Evolutionary conservation across 1,140 invertebrate genomes (phyloP).

Genomic region (Cephus cinctus): DNA sequence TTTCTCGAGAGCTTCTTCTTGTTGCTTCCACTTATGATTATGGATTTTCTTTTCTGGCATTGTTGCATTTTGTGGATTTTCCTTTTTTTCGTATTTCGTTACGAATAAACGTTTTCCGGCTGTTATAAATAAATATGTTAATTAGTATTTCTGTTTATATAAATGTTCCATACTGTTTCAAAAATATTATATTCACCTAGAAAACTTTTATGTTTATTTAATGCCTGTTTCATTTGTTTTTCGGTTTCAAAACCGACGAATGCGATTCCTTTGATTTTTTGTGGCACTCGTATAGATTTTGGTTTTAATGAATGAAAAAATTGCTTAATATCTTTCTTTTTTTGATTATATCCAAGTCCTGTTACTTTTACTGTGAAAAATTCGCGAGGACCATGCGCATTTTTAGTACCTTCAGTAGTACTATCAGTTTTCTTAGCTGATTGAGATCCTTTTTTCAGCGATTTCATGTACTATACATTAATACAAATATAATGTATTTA

Average conservation of each 20-base stretch:
- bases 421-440: conserved; percentile 30
- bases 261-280: conserved; percentile 79
- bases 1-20: conserved; percentile 67
- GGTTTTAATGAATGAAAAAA: conserved; percentile 82
- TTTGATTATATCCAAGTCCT: conserved; percentile 69
- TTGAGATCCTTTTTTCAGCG: conserved; percentile 42
- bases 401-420: conserved; percentile 31
- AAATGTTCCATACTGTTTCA: background rate
- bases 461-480: conserved; percentile 62
- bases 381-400: conserved; percentile 48
- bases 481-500: too few species aligned
- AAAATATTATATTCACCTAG: conserved; percentile 59
- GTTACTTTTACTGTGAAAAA: conserved; percentile 67
- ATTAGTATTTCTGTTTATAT: background rate
- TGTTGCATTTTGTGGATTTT: conserved; percentile 48
- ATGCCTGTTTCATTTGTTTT: conserved; percentile 76
- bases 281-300: conserved; percentile 77
- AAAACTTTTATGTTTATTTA: conserved; percentile 86
- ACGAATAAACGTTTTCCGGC: conserved; percentile 68
- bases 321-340: conserved; percentile 78
- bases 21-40: conserved; percentile 67
- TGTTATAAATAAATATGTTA: conserved; percentile 34
- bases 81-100: conserved; percentile 62
- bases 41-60: conserved; percentile 42
- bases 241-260: conserved; percentile 88